Conservation (phyloP, 1,140 invertebrate species). For the Cyphomyrmex costatus region DNA sequence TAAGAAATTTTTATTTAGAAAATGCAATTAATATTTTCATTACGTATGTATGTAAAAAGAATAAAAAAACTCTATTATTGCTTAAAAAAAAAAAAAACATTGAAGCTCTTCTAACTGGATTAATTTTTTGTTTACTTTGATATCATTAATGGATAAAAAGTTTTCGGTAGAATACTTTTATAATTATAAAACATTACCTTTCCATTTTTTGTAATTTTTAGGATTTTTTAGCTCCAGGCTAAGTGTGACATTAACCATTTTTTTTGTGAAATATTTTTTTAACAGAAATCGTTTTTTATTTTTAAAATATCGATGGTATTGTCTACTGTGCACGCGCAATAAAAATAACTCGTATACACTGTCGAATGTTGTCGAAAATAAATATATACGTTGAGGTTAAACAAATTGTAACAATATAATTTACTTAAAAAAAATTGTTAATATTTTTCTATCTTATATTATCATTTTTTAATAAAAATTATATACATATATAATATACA, state of each 20-base stretch:
- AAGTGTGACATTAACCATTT: background rate
- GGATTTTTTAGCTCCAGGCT: background rate
- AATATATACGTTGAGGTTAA: slow-evolving; percentile 3
- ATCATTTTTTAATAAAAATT: background rate
- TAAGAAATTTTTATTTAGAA: background rate
- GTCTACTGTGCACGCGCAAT: background rate
- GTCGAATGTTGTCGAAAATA: background rate
- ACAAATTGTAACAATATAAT: background rate
- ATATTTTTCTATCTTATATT: background rate
- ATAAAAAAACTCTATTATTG: background rate
- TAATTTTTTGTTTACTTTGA: background rate
- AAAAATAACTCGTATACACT: slow-evolving; percentile 9
- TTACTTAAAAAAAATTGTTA: background rate
- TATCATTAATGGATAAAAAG: background rate
- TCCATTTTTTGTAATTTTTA: background rate
- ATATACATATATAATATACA: background rate
- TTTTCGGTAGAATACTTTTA: background rate
- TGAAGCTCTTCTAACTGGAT: background rate
- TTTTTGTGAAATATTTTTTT: slow-evolving; percentile 12
- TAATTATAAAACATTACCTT: background rate
- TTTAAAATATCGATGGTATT: background rate
- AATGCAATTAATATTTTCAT: background rate
- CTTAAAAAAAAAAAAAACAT: background rate
- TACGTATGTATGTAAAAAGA: background rate
- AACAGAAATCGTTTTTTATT: background rate